Evolutionary conservation across 1,140 invertebrate species (phyloP).

Genomic region (Macrobrachium nipponense): DNA sequence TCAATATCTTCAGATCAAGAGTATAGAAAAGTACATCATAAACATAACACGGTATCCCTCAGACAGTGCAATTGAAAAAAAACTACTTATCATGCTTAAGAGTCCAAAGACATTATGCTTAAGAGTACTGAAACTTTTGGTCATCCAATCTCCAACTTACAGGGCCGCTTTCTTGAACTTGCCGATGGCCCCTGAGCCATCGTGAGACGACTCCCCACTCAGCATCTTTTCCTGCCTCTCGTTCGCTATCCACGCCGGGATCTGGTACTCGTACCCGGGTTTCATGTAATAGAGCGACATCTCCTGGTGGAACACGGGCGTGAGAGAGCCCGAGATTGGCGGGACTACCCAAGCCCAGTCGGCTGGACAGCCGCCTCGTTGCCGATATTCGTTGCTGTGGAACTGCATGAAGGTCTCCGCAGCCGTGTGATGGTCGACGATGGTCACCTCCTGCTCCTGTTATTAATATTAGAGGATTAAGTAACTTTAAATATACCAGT

Average conservation of each 20-base stretch:
- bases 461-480: slow-evolving; percentile 26
- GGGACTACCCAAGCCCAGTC: slow-evolving; percentile 98
- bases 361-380: slow-evolving; percentile 89
- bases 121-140: not conserved
- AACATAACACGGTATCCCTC: not conserved
- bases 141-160: not conserved
- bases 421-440: slow-evolving; percentile 94
- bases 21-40: too few species aligned
- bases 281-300: slow-evolving; percentile 92
- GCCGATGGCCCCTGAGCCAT: not conserved
- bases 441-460: slow-evolving; percentile 84
- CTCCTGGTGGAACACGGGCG: slow-evolving; percentile 95
- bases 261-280: slow-evolving; percentile 90
- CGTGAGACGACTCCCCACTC: not conserved
- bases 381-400: slow-evolving; percentile 87
- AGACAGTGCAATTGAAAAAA: not conserved
- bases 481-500: too few species aligned
- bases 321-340: slow-evolving; percentile 89
- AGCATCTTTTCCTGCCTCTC: not conserved
- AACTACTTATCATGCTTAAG: too few species aligned
- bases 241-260: slow-evolving; percentile 13
- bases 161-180: slow-evolving; percentile 23
- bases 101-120: too few species aligned
- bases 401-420: slow-evolving; percentile 96
- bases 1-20: too few species aligned